phyloP scores from a whole-genome alignment of 1,140 invertebrate species.

The Brachionus rubens region DNA sequence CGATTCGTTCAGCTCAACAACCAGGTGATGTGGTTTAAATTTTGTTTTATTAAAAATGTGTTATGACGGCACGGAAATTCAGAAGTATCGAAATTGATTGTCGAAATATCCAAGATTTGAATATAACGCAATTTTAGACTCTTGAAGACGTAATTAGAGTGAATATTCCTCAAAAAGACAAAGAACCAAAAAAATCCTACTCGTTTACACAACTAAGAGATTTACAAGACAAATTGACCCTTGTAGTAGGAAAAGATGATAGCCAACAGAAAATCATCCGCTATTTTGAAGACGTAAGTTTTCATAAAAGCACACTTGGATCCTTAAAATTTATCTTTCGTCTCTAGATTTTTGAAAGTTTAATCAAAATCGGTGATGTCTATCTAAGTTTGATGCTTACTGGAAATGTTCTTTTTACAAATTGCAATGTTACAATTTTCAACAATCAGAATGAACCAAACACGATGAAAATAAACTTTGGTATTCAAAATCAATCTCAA shows the following conservation, averaged over 20 bases:
- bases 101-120: too few species aligned
- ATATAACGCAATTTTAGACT: slow-evolving; percentile 36
- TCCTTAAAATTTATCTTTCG: neutral
- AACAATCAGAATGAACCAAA: slow-evolving; percentile 48
- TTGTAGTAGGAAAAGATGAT: slow-evolving; percentile 55
- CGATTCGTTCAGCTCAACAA: too few species aligned
- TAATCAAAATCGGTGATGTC: slow-evolving; percentile 51
- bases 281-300: slow-evolving; percentile 51
- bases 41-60: too few species aligned
- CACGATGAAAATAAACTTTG: slow-evolving; percentile 51
- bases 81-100: too few species aligned
- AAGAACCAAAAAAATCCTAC: slow-evolving; percentile 17
- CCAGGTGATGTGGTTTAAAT: too few species aligned
- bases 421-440: slow-evolving; percentile 51
- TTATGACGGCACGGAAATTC: too few species aligned
- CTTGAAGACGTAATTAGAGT: slow-evolving; percentile 47
- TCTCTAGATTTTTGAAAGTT: slow-evolving; percentile 53
- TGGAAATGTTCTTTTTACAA: slow-evolving; percentile 53
- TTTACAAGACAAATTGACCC: slow-evolving; percentile 55
- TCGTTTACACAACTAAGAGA: slow-evolving; percentile 52
- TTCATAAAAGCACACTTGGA: neutral
- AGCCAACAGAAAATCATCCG: slow-evolving; percentile 52
- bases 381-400: slow-evolving; percentile 51
- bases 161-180: slow-evolving; percentile 43
- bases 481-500: slow-evolving; percentile 45